phyloP scores from a whole-genome alignment of 2,113 vertebrate genomes.

The Circaetus gallicus region DNA sequence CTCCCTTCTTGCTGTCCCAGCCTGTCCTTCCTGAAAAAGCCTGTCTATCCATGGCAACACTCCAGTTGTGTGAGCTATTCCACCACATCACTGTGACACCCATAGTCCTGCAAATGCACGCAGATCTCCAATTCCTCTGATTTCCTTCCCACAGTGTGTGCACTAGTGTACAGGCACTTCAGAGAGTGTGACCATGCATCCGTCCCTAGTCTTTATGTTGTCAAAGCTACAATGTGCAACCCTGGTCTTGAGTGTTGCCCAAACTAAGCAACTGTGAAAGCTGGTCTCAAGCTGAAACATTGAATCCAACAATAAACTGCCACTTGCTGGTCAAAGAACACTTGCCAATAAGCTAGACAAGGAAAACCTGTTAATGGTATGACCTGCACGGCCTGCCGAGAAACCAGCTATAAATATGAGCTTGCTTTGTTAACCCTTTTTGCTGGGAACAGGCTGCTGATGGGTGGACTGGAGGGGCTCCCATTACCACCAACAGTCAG shows the following conservation, averaged over 20 bases:
- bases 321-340: not conserved
- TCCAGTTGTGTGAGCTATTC: not conserved
- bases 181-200: not conserved
- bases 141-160: not conserved
- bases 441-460: not conserved
- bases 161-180: not conserved
- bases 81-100: not conserved
- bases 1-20: not conserved
- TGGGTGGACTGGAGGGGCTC: not conserved
- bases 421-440: not conserved
- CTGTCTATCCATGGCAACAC: not conserved
- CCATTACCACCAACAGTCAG: not conserved
- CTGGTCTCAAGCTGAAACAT: not conserved
- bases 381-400: not conserved
- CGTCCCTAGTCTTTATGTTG: not conserved
- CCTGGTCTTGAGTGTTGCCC: not conserved
- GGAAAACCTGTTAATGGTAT: not conserved
- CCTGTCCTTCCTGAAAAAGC: not conserved
- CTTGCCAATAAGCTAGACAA: not conserved
- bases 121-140: not conserved
- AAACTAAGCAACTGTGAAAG: not conserved
- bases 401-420: not conserved
- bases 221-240: not conserved
- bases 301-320: not conserved
- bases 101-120: not conserved